Base-by-base conservation (phyloP, 2,888 invertebrate species). In the Agonopterix arenella region DNA sequence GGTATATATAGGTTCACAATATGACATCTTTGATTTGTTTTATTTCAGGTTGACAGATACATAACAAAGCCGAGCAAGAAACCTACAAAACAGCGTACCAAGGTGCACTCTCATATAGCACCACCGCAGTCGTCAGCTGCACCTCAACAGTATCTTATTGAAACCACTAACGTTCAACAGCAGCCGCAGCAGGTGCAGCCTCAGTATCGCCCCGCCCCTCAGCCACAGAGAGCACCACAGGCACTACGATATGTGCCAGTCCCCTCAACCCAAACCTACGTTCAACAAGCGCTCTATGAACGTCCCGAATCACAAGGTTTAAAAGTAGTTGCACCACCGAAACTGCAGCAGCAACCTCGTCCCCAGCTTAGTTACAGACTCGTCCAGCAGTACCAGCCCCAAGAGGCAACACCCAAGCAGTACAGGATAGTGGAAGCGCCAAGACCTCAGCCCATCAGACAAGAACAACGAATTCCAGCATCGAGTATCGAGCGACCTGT, bases 141-240 rank as follows among this genome's bases (percentile, higher is more conserved):
- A 28, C 90, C 90, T 36, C 89, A 90, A 51, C 90, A 90, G 56
- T 90, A 89, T 56, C 60, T 89, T 16, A 90, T 90, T 16, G 90
- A 90, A 63, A 90, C 90, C 0, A 89, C 90, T 0, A 89, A 89
- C 50, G 76, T 88, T 1, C 85, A 85, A 54, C 78, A 77, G 51
- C 75, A 69, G 16, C 59, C 62, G 42, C 64, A 59, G 44, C 65
- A 61, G 18, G 66, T 68, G 16, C 50, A 51, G 0, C 80, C 76
- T 53, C 75, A 70, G 1, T 69, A 71, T 2, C 64, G 70, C 13
- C 66, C 67, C 8, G 80, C 79, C 53, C 72, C 64, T 1, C 83
- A 80, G 49, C 13, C 43, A 8, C 43, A 43, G 11, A 70, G 79
- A 53, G 63, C 73, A 8, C 63, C 79, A 5, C 84, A 85, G 58